Conservation (phyloP, 2,797 vertebrate genomes). For the Parauchenoglanis ngamensis region DNA sequence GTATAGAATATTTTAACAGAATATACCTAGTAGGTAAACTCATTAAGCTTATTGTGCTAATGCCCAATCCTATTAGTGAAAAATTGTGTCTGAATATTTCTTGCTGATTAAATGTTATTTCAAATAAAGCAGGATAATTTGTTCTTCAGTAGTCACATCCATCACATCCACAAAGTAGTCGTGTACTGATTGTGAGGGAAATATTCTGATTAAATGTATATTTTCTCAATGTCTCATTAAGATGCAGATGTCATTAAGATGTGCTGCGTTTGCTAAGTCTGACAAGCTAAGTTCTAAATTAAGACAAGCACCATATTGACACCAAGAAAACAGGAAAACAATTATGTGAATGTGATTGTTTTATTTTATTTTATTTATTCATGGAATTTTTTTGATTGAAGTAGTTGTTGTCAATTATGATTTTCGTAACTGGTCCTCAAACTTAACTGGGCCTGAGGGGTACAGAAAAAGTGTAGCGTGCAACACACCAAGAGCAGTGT, state of each 20-base stretch:
- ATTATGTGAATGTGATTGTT: not conserved
- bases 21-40: slow-evolving; percentile 10
- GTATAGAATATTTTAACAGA: slow-evolving; percentile 12
- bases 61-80: not conserved
- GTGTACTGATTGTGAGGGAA: not conserved
- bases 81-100: not conserved
- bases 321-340: not conserved
- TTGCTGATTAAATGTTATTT: not conserved
- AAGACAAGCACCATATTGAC: not conserved
- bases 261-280: not conserved
- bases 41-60: slow-evolving; percentile 10
- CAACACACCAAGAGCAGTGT: not conserved
- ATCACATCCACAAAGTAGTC: not conserved
- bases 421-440: not conserved
- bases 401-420: not conserved
- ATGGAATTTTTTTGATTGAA: not conserved
- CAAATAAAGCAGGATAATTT: not conserved
- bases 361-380: not conserved
- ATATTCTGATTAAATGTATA: not conserved
- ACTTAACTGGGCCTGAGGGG: not conserved
- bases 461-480: not conserved
- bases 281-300: not conserved
- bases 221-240: not conserved
- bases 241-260: not conserved
- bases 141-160: slow-evolving; percentile 3